phyloP scores from a whole-genome alignment of 2,888 invertebrate species.

The Leistus spinibarbis region DNA sequence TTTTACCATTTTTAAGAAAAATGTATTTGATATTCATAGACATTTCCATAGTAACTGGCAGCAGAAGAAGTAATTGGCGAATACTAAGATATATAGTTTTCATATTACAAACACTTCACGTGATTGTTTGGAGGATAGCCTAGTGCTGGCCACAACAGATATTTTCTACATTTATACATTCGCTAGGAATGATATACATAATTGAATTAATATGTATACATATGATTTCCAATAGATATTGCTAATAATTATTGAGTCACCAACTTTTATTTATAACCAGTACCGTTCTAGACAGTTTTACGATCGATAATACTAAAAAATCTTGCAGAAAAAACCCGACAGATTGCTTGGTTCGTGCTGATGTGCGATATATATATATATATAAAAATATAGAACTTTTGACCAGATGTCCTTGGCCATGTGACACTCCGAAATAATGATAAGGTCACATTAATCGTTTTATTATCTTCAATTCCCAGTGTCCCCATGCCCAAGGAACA shows the following conservation, averaged over 20 bases:
- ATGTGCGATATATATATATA: slow-evolving; percentile 23
- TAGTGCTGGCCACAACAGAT: too few species aligned
- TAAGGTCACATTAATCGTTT: slow-evolving; percentile 50
- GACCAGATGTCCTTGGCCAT: slow-evolving; percentile 25
- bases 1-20: too few species aligned
- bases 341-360: slow-evolving; percentile 14
- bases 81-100: too few species aligned
- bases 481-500: slow-evolving; percentile 10
- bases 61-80: too few species aligned
- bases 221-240: too few species aligned
- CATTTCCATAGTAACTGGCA: too few species aligned
- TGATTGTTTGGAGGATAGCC: too few species aligned
- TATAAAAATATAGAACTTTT: background rate
- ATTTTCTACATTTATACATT: too few species aligned
- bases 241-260: background rate
- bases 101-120: too few species aligned
- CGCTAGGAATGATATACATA: too few species aligned
- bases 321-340: slow-evolving; percentile 16
- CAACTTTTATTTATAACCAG: background rate
- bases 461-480: slow-evolving; percentile 44
- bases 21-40: too few species aligned
- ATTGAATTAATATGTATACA: too few species aligned
- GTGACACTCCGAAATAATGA: slow-evolving; percentile 42
- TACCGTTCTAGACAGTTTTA: background rate
- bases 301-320: background rate